Percentiles rank a stretch among this genome's conserved stretches.
Conservation (phyloP, 2,113 vertebrate species). For the Cyanocitta stelleri region DNA sequence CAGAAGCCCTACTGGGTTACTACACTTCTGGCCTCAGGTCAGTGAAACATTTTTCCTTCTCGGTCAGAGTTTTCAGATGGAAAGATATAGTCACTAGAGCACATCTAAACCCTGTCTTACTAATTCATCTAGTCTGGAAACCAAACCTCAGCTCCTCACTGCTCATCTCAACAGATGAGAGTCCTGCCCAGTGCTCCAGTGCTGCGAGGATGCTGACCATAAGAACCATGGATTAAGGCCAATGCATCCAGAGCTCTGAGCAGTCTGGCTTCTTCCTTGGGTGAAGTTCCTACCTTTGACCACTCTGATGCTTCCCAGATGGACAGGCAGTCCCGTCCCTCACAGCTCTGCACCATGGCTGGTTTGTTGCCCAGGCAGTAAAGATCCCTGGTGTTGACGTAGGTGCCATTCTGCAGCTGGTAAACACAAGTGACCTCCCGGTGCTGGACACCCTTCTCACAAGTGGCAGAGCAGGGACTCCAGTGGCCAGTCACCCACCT, state of each 20-base stretch:
- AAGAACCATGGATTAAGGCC: background rate
- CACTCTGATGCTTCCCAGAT: conserved; percentile 95
- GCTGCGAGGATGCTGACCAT: background rate
- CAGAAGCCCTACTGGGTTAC: background rate
- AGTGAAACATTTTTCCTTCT: background rate
- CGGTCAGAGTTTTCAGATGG: background rate
- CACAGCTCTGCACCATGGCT: conserved; percentile 79
- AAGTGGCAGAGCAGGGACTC: conserved; percentile 88
- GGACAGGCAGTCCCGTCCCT: conserved; percentile 86
- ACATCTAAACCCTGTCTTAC: background rate
- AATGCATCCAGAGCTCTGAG: background rate
- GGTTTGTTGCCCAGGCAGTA: conserved; percentile 86
- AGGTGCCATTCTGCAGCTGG: conserved; percentile 87
- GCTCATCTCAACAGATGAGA: background rate
- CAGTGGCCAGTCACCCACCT: conserved; percentile 91
- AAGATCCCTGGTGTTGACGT: conserved; percentile 80
- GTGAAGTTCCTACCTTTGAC: conserved; percentile 81
- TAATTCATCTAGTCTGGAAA: background rate
- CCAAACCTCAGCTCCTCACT: background rate
- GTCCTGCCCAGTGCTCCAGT: background rate
- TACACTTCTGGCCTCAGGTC: background rate
- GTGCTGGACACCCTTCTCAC: conserved; percentile 85
- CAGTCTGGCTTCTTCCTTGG: background rate
- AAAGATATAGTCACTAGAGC: background rate
- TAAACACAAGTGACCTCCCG: conserved; percentile 87